Conservation (phyloP, 1,140 invertebrate species). For the Coptotermes formosanus region DNA sequence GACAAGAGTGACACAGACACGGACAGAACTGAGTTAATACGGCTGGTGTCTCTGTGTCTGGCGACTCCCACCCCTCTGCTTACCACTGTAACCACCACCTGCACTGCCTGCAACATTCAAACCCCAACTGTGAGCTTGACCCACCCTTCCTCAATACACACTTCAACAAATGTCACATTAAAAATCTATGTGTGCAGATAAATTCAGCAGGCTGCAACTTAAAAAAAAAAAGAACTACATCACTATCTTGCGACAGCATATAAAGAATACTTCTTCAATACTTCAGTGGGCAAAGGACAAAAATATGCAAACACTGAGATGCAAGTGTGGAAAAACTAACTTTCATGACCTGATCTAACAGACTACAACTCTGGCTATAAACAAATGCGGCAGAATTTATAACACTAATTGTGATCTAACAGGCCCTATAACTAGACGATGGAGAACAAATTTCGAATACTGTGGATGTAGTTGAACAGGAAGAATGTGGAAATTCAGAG, state of each 20-base stretch:
- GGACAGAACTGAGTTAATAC: slow-evolving; percentile 55
- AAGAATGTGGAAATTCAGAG: background rate
- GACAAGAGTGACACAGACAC: slow-evolving; percentile 17
- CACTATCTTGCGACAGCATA: too few relatives aligned
- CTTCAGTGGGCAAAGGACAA: background rate
- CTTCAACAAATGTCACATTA: too few relatives aligned
- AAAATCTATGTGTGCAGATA: background rate
- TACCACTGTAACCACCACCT: slow-evolving; percentile 57
- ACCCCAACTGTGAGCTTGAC: slow-evolving; percentile 40
- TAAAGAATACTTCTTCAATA: background rate
- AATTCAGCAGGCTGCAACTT: slow-evolving; percentile 9
- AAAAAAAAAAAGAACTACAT: too few relatives aligned
- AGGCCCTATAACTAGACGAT: too few relatives aligned
- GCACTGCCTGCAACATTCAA: slow-evolving; percentile 39
- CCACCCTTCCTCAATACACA: background rate
- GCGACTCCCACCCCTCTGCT: slow-evolving; percentile 65
- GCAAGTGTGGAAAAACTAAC: background rate
- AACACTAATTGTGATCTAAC: too few relatives aligned
- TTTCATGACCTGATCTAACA: background rate
- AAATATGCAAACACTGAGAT: background rate
- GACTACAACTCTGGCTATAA: too few relatives aligned
- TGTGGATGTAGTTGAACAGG: too few relatives aligned
- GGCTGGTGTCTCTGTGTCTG: slow-evolving; percentile 75
- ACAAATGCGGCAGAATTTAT: too few relatives aligned
- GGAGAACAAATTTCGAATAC: too few relatives aligned